These are phyloP conservation scores for Zosterops japonicus DNA, from an alignment of 2,113 vertebrate species.

Conservation along the genomic window DNA sequence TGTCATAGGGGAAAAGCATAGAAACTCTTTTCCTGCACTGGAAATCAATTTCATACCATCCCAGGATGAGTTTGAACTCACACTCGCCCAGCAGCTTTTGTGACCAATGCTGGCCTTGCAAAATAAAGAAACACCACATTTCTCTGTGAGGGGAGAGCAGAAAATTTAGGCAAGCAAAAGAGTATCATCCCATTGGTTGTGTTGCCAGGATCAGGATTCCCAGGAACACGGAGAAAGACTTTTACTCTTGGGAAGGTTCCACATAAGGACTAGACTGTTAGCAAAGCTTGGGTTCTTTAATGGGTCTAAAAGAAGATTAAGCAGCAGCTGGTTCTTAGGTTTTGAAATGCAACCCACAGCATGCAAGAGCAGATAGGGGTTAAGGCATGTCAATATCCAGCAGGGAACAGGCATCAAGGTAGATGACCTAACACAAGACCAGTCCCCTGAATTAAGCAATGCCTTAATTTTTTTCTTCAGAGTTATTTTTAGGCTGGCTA, in stretches of 20 bases:
- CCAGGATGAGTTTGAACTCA: neutral
- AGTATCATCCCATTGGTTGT: fast-evolving
- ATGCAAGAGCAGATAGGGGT: neutral
- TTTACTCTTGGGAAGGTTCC: neutral
- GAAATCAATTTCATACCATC: neutral
- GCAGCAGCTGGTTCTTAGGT: neutral
- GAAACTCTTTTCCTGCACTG: neutral
- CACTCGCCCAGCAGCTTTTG: neutral
- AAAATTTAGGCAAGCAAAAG: neutral
- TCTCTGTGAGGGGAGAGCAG: neutral
- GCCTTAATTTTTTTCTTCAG: neutral
- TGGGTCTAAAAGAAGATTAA: neutral
- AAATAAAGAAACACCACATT: neutral
- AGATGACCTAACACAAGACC: neutral
- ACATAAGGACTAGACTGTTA: neutral
- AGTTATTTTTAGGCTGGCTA: neutral
- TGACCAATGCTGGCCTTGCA: neutral
- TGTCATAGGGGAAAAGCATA: neutral
- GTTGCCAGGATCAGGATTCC: neutral
- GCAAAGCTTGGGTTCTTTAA: neutral
- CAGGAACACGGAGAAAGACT: neutral
- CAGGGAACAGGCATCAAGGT: neutral
- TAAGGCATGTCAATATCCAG: neutral
- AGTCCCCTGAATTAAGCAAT: neutral
- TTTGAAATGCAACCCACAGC: neutral